Percentiles rank a stretch among this genome's conserved stretches.
phyloP scores from a whole-genome alignment of 2,888 invertebrate genomes.

The Rhamnusium bicolor region DNA sequence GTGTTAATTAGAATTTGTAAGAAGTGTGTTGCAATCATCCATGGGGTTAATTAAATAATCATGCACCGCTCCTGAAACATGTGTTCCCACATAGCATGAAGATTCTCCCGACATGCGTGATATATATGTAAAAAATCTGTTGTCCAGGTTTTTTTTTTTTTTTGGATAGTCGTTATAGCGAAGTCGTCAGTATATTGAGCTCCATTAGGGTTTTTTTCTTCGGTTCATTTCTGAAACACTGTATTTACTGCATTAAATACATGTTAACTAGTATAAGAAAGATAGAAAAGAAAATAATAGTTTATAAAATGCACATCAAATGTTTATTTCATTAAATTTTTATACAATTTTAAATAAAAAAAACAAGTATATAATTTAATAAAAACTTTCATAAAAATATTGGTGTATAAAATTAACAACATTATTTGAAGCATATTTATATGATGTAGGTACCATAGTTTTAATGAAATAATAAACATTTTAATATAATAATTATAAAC shows the following conservation, averaged over 20 bases:
- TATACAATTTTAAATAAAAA: slow-evolving; percentile 20
- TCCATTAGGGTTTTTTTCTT: no score
- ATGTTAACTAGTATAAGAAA: not conserved
- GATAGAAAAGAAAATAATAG: not conserved
- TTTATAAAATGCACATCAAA: slow-evolving; percentile 7
- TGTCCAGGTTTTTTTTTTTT: no score
- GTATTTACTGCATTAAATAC: no score
- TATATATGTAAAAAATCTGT: no score
- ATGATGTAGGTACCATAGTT: slow-evolving; percentile 19
- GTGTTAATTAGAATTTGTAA: no score
- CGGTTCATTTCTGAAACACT: not conserved
- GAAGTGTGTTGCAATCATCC: no score
- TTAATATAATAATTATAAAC: slow-evolving; percentile 8
- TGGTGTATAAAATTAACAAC: slow-evolving; percentile 34
- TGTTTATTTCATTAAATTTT: slow-evolving; percentile 20
- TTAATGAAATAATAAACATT: not conserved
- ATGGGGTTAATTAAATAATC: no score
- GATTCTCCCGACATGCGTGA: no score
- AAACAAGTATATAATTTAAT: slow-evolving; percentile 7
- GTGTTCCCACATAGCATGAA: no score
- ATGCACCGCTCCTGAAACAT: no score
- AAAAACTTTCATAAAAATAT: slow-evolving; percentile 31
- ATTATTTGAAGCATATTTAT: slow-evolving; percentile 11
- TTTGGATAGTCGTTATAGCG: no score
- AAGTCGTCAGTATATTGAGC: no score